Evolutionary conservation across 1,140 invertebrate genomes (phyloP), one percentile per base, ranked within the genome.

Genomic region (Drosophila nasuta): DNA sequence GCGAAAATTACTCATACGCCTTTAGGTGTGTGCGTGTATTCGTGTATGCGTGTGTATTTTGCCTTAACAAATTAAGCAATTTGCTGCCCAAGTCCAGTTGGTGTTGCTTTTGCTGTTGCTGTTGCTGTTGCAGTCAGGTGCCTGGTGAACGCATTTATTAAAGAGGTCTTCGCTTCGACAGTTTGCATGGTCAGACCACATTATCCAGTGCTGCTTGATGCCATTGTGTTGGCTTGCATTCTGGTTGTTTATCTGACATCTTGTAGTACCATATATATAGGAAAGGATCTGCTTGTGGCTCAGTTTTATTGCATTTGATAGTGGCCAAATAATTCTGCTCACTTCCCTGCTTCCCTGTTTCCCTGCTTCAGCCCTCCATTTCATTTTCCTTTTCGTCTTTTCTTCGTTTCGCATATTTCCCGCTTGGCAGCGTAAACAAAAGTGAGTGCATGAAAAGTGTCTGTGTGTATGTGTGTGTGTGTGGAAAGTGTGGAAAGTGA

Each of bases 21-120:
- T 25, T 25, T 25, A 25, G 20, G 20, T 25, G 20, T 25, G 20
- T 25, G 20, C 20, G 20, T 54, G 71, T 72, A 13, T 43, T 17
- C 38, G 48, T 58, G 45, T 52, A 38, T 57, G 49, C 63, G 54
- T 48, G 58, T 38, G 30, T 72, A 45, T 58, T 82, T 59, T 38
- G 57, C 72, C 67, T 79, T 77, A 87, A 79, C 83, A 87, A 87
- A 87, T 87, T 80, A 82, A 87, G 73, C 83, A 88, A 86, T 78
- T 85, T 85, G 65, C 63, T 76, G 73, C 35, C 51, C 80, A 69
- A 58, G 70, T 67, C 65, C 79, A 65, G 43, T 45, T 35, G 73
- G 46, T 52, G 43, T 3, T 66, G 17, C 8, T 25, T 25, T 25
- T 38, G 35, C 35, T 49, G 46, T 11, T 35, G 30, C 28, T 63